Percentiles rank a stretch among this genome's conserved stretches.
Conservation (phyloP, 1,140 invertebrate species). For the Atopsyche davidsoni region DNA sequence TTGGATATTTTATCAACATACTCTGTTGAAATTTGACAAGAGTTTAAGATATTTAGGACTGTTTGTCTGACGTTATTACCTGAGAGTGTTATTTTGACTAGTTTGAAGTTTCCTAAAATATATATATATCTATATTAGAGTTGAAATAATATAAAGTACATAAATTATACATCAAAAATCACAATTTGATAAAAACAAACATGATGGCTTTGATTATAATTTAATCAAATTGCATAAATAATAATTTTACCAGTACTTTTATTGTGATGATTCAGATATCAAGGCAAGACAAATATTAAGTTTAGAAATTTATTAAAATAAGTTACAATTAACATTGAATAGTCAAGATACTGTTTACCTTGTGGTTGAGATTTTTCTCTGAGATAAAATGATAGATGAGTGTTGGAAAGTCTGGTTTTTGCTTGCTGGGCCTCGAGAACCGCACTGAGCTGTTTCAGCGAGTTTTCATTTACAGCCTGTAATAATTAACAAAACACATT, state of each 20-base stretch:
- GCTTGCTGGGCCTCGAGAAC: conserved; percentile 61
- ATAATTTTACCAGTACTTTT: too few species aligned
- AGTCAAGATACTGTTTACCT: conserved; percentile 33
- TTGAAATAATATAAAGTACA: conserved; percentile 5
- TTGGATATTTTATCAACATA: conserved; percentile 59
- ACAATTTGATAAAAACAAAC: too few species aligned
- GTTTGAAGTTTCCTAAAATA: conserved; percentile 48
- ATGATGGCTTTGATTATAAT: too few species aligned
- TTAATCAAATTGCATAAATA: too few species aligned
- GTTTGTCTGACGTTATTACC: conserved; percentile 55
- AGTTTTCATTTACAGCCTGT: conserved; percentile 75
- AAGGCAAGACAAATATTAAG: conserved; percentile 6
- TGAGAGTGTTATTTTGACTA: conserved; percentile 56
- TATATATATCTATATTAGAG: conserved; percentile 11
- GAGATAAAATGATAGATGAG: conserved; percentile 58
- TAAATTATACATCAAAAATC: too few species aligned
- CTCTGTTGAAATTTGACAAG: conserved; percentile 66
- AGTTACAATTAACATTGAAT: too few species aligned
- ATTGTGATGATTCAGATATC: too few species aligned
- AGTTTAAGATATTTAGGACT: conserved; percentile 59
- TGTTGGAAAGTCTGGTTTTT: conserved; percentile 47
- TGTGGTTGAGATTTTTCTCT: conserved; percentile 48
- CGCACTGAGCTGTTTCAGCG: conserved; percentile 68
- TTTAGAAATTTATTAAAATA: conserved; percentile 7
- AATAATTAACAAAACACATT: conserved; percentile 30